These are phyloP conservation scores for Dendropsophus ebraccatus DNA, from an alignment of 2,113 vertebrate genomes.

Conservation along the genomic window DNA sequence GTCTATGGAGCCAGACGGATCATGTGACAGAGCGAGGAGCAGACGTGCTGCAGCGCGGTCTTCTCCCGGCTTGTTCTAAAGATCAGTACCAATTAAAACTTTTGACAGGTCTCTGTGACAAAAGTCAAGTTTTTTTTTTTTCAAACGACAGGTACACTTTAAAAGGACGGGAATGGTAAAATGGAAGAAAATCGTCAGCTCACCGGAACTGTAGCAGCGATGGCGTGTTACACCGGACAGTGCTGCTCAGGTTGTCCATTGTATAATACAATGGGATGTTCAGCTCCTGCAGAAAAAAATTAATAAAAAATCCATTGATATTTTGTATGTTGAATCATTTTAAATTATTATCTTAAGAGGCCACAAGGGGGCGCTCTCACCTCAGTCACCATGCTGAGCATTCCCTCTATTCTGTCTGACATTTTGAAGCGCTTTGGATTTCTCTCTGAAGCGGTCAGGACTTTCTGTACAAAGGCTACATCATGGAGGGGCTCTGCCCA, in stretches of 20 bases:
- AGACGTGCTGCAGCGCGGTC: too few relatives aligned
- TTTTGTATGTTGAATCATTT: too few relatives aligned
- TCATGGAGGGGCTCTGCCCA: constrained; percentile 90
- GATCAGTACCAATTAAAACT: too few relatives aligned
- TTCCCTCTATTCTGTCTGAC: constrained; percentile 80
- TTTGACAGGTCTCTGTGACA: too few relatives aligned
- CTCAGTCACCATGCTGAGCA: constrained; percentile 89
- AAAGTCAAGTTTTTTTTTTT: too few relatives aligned
- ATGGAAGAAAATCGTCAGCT: not conserved
- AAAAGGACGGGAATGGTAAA: not conserved
- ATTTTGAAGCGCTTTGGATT: constrained; percentile 85
- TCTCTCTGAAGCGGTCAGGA: constrained; percentile 77
- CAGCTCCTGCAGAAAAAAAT: constrained; percentile 76
- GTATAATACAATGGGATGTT: constrained; percentile 86
- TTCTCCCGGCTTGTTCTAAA: too few relatives aligned
- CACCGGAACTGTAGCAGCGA: constrained; percentile 84
- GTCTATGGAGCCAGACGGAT: too few relatives aligned
- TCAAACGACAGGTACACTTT: too few relatives aligned
- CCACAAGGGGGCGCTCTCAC: constrained; percentile 64
- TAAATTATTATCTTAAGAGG: too few relatives aligned
- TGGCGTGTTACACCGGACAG: constrained; percentile 76
- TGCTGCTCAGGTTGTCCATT: constrained; percentile 80
- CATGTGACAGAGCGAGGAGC: too few relatives aligned
- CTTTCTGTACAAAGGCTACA: constrained; percentile 75
- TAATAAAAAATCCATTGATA: not conserved